Conservation (phyloP, 2,113 vertebrate species). For the Aleadryas rufinucha region DNA sequence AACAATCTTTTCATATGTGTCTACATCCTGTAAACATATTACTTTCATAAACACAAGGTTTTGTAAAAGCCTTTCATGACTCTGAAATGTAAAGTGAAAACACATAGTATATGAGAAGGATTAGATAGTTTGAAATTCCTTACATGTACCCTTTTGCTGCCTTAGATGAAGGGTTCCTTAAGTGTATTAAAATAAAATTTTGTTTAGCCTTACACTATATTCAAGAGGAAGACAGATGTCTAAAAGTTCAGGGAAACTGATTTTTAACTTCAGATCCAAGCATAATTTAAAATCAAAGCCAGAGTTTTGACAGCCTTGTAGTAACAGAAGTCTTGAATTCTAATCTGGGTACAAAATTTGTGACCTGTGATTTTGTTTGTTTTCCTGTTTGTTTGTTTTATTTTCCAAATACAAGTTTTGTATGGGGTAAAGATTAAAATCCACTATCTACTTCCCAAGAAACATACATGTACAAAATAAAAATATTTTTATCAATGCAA, state of each 20-base stretch:
- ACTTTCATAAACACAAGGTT: not conserved
- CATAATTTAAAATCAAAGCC: not conserved
- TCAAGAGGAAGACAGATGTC: not conserved
- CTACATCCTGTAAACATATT: not conserved
- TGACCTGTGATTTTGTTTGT: not conserved
- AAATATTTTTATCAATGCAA: not conserved
- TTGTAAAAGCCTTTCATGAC: not conserved
- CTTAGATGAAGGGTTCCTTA: not conserved
- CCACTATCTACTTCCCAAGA: not conserved
- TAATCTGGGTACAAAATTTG: not conserved
- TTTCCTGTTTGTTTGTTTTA: not conserved
- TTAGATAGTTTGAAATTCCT: not conserved
- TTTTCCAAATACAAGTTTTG: not conserved
- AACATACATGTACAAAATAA: not conserved
- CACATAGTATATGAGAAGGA: not conserved
- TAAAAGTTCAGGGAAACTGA: not conserved
- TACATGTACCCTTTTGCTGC: not conserved
- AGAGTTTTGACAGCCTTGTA: not conserved
- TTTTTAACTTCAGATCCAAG: not conserved
- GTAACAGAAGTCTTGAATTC: not conserved
- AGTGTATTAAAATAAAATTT: not conserved
- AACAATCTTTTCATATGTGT: not conserved
- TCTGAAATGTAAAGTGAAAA: not conserved
- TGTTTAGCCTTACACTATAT: not conserved
- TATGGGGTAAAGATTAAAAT: not conserved